Percentiles rank a stretch among this genome's conserved stretches.
These are phyloP conservation scores for Eupeodes latifasciatus DNA, from an alignment of 2,888 invertebrate species.

Conservation along the genomic window DNA sequence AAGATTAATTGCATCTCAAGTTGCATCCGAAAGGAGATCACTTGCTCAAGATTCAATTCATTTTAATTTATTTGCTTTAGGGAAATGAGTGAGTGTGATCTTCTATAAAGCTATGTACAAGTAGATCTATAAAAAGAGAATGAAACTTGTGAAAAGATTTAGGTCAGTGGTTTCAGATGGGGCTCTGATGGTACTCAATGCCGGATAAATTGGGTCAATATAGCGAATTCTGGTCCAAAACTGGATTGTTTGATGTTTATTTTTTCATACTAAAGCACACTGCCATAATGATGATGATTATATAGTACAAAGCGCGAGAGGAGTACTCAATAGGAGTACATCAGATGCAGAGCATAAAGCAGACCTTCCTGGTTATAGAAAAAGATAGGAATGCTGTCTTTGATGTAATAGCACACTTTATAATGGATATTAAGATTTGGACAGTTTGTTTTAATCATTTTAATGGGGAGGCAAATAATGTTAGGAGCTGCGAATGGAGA, in stretches of 20 bases:
- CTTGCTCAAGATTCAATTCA: slow-evolving; percentile 72
- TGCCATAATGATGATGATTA: slow-evolving; percentile 18
- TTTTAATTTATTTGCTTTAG: slow-evolving; percentile 69
- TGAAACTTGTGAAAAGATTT: slow-evolving; percentile 49
- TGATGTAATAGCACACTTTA: slow-evolving; percentile 52
- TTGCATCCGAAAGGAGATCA: slow-evolving; percentile 70
- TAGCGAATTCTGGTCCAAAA: slow-evolving; percentile 41
- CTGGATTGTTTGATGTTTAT: slow-evolving; percentile 54
- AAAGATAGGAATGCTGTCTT: slow-evolving; percentile 57
- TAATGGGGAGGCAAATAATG: not conserved
- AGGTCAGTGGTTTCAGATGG: slow-evolving; percentile 60
- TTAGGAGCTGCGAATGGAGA: not conserved
- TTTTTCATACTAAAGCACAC: slow-evolving; percentile 18
- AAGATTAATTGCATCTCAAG: slow-evolving; percentile 69
- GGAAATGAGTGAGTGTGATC: slow-evolving; percentile 68
- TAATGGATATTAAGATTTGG: slow-evolving; percentile 18
- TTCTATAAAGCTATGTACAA: not conserved
- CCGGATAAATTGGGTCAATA: slow-evolving; percentile 59
- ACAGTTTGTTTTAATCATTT: slow-evolving; percentile 3
- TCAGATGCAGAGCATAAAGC: not conserved
- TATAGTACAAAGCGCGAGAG: slow-evolving; percentile 2
- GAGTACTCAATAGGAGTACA: slow-evolving; percentile 34
- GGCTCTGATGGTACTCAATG: slow-evolving; percentile 28
- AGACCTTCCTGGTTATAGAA: slow-evolving; percentile 36
- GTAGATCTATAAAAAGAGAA: slow-evolving; percentile 17